Percentiles rank a stretch among this genome's conserved stretches.
Evolutionary conservation across 2,797 vertebrate species (phyloP).

Genomic region (Pitangus sulphuratus): DNA sequence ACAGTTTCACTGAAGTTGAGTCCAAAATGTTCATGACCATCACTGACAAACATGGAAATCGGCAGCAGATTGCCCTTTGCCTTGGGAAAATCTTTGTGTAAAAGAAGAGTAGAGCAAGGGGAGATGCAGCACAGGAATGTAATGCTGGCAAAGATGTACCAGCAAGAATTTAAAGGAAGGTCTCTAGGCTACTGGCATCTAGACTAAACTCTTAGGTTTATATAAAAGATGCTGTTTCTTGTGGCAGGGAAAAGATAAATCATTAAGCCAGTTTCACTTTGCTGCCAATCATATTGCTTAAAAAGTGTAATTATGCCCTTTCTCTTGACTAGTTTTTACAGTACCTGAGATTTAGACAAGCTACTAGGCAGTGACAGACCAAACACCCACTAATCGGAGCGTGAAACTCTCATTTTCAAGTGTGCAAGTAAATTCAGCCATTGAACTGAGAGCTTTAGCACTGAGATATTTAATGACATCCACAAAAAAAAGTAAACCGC

Average conservation of each 20-base stretch:
- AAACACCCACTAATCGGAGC: not conserved
- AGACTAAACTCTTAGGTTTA: not conserved
- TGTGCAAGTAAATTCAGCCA: not conserved
- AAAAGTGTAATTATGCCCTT: not conserved
- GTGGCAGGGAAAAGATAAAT: not conserved
- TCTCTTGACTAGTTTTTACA: not conserved
- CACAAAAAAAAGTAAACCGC: not conserved
- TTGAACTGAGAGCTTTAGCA: not conserved
- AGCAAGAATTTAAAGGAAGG: not conserved
- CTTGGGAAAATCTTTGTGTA: not conserved
- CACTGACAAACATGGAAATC: not conserved
- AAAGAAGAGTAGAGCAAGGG: not conserved
- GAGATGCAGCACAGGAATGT: not conserved
- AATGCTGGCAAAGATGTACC: not conserved
- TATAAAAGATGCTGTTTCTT: not conserved
- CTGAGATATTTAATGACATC: not conserved
- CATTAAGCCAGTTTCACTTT: not conserved
- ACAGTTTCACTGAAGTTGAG: not conserved
- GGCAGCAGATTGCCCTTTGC: not conserved
- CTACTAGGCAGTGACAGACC: not conserved
- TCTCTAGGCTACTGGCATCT: not conserved
- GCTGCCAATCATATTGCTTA: not conserved
- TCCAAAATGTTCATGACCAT: not conserved
- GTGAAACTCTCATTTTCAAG: not conserved
- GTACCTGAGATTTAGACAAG: not conserved